Evolutionary conservation across 1,140 invertebrate species (phyloP).

Genomic region (Rhynchophorus ferrugineus): DNA sequence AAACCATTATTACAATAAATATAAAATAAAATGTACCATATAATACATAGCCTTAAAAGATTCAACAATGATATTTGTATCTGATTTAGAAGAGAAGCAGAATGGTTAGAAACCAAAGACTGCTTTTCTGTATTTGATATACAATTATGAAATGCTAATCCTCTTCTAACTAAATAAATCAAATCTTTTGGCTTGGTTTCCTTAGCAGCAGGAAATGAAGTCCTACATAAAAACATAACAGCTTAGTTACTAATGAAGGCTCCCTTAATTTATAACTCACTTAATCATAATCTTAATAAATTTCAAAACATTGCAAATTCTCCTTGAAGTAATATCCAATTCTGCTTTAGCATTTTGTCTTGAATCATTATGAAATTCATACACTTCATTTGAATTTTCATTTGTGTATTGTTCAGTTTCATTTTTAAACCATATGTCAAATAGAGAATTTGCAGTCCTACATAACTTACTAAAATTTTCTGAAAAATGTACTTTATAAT

Average conservation of each 20-base stretch:
- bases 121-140: conserved; percentile 4
- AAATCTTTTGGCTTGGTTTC: conserved; percentile 24
- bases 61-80: conserved; percentile 20
- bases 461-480: conserved; percentile 23
- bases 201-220: conserved; percentile 24
- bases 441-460: conserved; percentile 21
- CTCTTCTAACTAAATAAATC: conserved; percentile 22
- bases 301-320: conserved; percentile 22
- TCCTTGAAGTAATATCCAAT: conserved; percentile 10
- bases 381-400: conserved; percentile 9
- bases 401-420: conserved; percentile 18
- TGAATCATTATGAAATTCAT: conserved; percentile 18
- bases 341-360: conserved; percentile 3
- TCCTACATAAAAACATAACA: conserved; percentile 18
- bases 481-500: conserved; percentile 24
- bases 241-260: neutral
- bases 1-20: conserved; percentile 1
- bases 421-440: conserved; percentile 23
- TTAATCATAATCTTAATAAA: conserved; percentile 24
- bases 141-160: conserved; percentile 21
- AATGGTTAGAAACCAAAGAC: conserved; percentile 14
- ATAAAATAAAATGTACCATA: conserved; percentile 20
- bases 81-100: conserved; percentile 14
- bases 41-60: conserved; percentile 18
- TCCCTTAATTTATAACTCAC: conserved; percentile 12